A percentile compares a stretch with the other conserved stretches of the same genome.
Conservation (phyloP, 1,140 invertebrate genomes). For the Nasonia giraulti region DNA sequence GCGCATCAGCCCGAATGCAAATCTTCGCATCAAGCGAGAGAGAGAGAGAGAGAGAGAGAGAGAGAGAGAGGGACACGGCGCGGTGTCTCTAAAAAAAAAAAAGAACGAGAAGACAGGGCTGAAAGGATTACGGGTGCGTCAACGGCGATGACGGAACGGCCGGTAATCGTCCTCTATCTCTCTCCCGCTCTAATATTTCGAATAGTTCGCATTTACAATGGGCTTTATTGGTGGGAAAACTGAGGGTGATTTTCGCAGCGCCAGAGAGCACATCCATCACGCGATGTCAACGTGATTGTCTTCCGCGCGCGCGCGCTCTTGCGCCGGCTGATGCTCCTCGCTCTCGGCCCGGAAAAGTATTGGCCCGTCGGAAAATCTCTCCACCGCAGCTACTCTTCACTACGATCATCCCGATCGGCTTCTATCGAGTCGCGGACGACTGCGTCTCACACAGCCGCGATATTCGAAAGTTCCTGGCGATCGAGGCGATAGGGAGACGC, state of each 20-base stretch:
- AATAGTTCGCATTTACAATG: constrained; percentile 76
- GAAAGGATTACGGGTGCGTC: constrained; percentile 74
- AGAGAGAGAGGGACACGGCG: constrained; percentile 23
- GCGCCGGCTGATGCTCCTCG: constrained; percentile 31
- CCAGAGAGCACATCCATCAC: constrained; percentile 71
- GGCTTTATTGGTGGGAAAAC: constrained; percentile 73
- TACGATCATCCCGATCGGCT: background rate
- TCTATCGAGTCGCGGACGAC: background rate
- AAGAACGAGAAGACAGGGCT: constrained; percentile 43
- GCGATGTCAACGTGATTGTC: constrained; percentile 75
- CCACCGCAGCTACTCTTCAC: background rate
- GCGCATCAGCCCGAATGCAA: constrained; percentile 35
- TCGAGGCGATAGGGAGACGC: background rate
- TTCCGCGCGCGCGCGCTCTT: constrained; percentile 54
- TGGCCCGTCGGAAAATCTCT: constrained; percentile 55
- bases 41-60: constrained; percentile 33
- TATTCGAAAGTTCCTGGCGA: background rate
- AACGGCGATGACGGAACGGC: constrained; percentile 73
- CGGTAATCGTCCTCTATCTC: constrained; percentile 56
- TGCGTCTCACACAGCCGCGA: background rate
- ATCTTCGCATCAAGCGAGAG: constrained; percentile 28
- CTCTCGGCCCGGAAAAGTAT: constrained; percentile 67
- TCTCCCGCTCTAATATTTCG: constrained; percentile 72
- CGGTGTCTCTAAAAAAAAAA: background rate
- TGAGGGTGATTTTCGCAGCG: constrained; percentile 66